Percentiles rank a stretch among this genome's conserved stretches.
Conservation (phyloP, 2,888 invertebrate species). For the Tolmerus cingulatus region DNA sequence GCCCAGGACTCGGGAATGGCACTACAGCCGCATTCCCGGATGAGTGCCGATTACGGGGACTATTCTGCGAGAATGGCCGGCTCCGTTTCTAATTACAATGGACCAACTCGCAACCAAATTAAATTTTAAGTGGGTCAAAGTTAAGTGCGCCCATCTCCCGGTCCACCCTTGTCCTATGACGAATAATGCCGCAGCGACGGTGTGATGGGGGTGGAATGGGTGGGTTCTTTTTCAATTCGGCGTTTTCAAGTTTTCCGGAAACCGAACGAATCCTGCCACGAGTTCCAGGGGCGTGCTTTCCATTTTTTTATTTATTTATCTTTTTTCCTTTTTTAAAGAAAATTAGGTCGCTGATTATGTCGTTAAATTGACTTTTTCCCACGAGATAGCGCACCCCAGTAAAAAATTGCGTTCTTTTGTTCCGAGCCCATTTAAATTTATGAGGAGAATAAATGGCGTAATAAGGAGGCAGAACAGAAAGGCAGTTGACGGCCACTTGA, state of each 20-base stretch:
- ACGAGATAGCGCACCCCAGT: background rate
- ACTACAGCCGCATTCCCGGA: background rate
- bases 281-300: background rate
- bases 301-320: background rate
- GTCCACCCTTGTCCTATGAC: background rate
- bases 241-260: background rate
- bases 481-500: conserved; percentile 18
- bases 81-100: conserved; percentile 20
- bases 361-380: conserved; percentile 20
- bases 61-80: background rate
- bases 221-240: background rate
- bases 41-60: background rate
- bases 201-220: background rate
- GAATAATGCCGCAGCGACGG: background rate
- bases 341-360: conserved; percentile 18
- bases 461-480: background rate
- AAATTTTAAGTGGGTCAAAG: conserved; percentile 29
- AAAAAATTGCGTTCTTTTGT: background rate
- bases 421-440: conserved; percentile 5
- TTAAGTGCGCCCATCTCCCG: background rate
- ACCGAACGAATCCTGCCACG: background rate
- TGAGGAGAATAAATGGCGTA: conserved; percentile 13
- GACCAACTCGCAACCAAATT: background rate
- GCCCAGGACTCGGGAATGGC: background rate
- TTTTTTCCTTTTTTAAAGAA: background rate